These are phyloP conservation scores for Drosophila ercepeae DNA, from an alignment of 1,140 invertebrate genomes.

Conservation along the genomic window DNA sequence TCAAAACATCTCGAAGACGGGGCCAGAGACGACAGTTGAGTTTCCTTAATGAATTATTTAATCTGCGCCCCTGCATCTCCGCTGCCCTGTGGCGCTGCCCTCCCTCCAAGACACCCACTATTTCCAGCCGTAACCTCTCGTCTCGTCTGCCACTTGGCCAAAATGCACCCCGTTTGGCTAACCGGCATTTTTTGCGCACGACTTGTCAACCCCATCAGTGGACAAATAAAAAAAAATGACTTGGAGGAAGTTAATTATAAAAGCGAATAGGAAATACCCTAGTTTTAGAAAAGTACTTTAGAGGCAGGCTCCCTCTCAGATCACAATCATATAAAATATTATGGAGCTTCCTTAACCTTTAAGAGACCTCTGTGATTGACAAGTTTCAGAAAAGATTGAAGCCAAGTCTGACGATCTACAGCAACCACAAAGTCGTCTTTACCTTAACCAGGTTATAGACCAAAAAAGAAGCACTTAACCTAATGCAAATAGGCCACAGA, in stretches of 20 bases:
- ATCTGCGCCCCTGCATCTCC: slow-evolving; percentile 64
- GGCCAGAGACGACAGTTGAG: slow-evolving; percentile 36
- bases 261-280: slow-evolving; percentile 6
- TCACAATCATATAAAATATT: neutral
- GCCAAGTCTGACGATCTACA: neutral
- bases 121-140: neutral
- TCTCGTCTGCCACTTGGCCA: slow-evolving; percentile 40
- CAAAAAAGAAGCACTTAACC: slow-evolving; percentile 34
- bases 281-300: neutral
- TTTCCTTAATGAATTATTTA: slow-evolving; percentile 81
- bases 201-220: slow-evolving; percentile 67
- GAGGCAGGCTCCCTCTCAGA: too few relatives aligned
- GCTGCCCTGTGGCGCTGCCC: neutral
- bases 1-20: slow-evolving; percentile 70
- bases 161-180: slow-evolving; percentile 53
- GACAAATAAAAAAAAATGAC: slow-evolving; percentile 25
- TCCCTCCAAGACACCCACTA: neutral
- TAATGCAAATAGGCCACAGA: slow-evolving; percentile 76
- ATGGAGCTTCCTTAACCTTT: too few relatives aligned
- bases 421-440: neutral
- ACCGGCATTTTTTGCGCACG: slow-evolving; percentile 68
- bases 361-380: neutral
- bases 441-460: neutral
- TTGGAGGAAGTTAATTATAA: slow-evolving; percentile 6
- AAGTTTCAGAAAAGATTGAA: neutral